Base-by-base conservation (phyloP, 2,113 vertebrate genomes). In the Semnornis frantzii region DNA sequence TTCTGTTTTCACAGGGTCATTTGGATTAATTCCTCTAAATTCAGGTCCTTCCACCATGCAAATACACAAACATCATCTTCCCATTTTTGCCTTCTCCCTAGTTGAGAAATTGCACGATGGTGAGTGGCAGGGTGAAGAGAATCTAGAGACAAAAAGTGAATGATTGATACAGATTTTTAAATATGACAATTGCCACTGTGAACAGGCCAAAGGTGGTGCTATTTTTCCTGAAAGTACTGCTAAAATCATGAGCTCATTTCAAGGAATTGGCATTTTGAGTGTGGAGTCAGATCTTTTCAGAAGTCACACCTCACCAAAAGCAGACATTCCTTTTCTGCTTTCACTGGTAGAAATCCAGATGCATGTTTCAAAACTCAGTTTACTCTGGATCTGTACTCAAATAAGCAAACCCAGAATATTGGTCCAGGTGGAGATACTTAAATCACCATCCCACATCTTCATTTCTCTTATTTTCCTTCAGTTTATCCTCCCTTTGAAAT, bases 311-410 rank as follows among this genome's bases (percentile, higher is more conserved):
- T 92, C n/a, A 57, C 42, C 37, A 69, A 69, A 90, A 86, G 44
- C 33, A 65, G 54, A 62, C 15, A 4, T 85, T 79, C 15, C 37
- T 71, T 65, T 77, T 57, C 79, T 87, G 59, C 63, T 93, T 78
- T 90, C 62, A 17, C 39, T 92, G 81, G 70, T 89, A 59, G 55
- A 52, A 94, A 89, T 92, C 83, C 74, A 93, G 59, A 42, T 69
- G 37, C 30, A 4, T 60, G 8, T 54, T 86, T 93, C 63, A 79
- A 60, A 92, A 59, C 55, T 87, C 44, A 13, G 33, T 89, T 95
- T 78, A 75, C 58, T 88, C 88, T 96, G 90, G 73, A 77, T 62
- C 70, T 81, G 24, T 50, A 85, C 48, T 70, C 28, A 83, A 55
- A 70, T 37, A 74, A 80, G 19, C 37, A 70, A 85, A 76, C 78